Base-by-base conservation (phyloP, 2,113 vertebrate genomes). In the Atherinomorus stipes region DNA sequence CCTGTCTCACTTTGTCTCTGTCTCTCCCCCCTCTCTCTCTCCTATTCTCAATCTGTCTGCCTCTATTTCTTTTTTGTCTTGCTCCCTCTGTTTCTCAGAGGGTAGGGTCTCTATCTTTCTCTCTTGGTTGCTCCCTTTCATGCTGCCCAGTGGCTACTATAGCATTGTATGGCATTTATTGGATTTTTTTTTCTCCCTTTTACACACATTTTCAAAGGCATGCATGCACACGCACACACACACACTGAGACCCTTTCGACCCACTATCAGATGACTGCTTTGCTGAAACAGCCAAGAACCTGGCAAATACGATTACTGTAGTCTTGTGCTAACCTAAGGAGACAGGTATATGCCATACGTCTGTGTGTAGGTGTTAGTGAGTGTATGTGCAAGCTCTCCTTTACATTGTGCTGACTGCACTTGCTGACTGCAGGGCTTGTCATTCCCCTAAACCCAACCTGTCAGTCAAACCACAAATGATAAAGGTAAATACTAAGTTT, bases 211-310 rank as follows among this genome's bases (percentile, higher is more conserved):
- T 53, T 28, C 15, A 54, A 65, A 56, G 40, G 51, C 57, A 42
- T 23, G 22, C 34, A 42, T 59, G 40, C 45, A 45, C 68, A 68
- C 44, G 45, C 45, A 34, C 47, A 57, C n/a, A 66, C 50, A 59
- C 5, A 40, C 38, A 18, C 59, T 26, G 11, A 10, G 31, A 80
- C 62, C 63, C 34, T 56, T 72, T 81, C 2, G 34, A 81, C 76
- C 74, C 4, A 23, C 75, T 62, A 81, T 89, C 82, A 81, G 69
- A 71, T 81, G 78, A 82, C 71, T 83, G 64, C 61, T 84, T 72
- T 84, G 80, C 82, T 87, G 76, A 87, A 88, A 72, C 81, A 81
- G 84, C 87, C 85, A 84, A 84, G 82, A 85, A 78, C 15, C 74
- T 84, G 81, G 88, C 84, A 91, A 80, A 84, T 61, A 54, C 18